Conservation (phyloP, 2,797 vertebrate genomes). For the Epinephelus awoara region DNA sequence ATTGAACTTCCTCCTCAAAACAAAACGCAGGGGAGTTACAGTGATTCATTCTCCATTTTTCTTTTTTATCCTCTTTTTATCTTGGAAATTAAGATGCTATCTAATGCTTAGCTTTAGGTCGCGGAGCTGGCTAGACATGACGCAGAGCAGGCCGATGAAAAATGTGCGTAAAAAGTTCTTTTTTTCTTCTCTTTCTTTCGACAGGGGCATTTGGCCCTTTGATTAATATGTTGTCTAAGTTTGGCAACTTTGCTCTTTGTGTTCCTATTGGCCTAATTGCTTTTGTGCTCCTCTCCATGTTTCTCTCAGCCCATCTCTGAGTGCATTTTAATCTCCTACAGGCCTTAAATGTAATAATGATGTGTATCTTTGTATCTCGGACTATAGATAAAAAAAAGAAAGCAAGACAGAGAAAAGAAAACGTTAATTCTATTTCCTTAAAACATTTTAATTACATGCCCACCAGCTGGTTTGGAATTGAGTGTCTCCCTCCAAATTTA, state of each 20-base stretch:
- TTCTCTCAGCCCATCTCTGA: conserved; percentile 44
- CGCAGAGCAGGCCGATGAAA: conserved; percentile 65
- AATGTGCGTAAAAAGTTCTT: conserved; percentile 51
- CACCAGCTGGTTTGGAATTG: conserved; percentile 20
- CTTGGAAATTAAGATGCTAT: conserved; percentile 74
- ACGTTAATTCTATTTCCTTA: background rate
- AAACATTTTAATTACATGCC: conserved; percentile 39
- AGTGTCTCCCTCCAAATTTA: background rate
- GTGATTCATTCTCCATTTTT: conserved; percentile 53
- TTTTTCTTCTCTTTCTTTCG: conserved; percentile 56
- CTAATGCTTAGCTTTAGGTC: conserved; percentile 74
- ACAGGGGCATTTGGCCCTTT: conserved; percentile 49
- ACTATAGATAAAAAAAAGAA: conserved; percentile 10
- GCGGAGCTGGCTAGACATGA: conserved; percentile 54
- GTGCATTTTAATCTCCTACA: conserved; percentile 58
- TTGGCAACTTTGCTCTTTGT: conserved; percentile 58
- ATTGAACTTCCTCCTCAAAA: conserved; percentile 67
- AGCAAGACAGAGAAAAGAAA: background rate
- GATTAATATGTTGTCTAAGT: conserved; percentile 70
- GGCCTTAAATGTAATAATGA: conserved; percentile 46
- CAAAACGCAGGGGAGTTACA: conserved; percentile 44
- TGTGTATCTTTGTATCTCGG: conserved; percentile 42
- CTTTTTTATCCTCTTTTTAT: conserved; percentile 50
- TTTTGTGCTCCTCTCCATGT: conserved; percentile 51
- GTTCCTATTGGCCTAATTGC: conserved; percentile 55